A percentile compares a stretch with the other conserved stretches of the same genome.
Evolutionary conservation across 2,113 vertebrate genomes (phyloP).

Genomic region (Cyanoramphus novaezelandiae): DNA sequence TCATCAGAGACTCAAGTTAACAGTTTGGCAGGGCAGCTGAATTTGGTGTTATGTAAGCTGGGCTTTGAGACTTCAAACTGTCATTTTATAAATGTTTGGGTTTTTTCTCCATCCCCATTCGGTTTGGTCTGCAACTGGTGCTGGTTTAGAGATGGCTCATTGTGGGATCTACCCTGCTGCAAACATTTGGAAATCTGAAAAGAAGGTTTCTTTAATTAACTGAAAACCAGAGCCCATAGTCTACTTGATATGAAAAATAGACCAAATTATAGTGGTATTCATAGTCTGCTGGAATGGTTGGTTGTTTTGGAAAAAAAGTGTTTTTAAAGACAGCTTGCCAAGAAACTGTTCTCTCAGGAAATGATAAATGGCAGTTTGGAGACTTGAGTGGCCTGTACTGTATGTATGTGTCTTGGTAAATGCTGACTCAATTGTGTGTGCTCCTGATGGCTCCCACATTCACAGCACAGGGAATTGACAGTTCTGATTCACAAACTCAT

Average conservation of each 20-base stretch:
- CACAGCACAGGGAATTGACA: slow-evolving; percentile 21
- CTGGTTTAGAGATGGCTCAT: neutral
- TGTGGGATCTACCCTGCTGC: slow-evolving; percentile 21
- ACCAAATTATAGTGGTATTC: slow-evolving; percentile 66
- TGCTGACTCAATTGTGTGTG: slow-evolving; percentile 64
- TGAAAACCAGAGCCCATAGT: slow-evolving; percentile 37
- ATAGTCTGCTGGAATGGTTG: slow-evolving; percentile 66
- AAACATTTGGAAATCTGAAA: slow-evolving; percentile 23
- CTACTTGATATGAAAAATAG: slow-evolving; percentile 69
- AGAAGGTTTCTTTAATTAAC: slow-evolving; percentile 63
- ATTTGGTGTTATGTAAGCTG: neutral
- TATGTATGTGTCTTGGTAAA: slow-evolving; percentile 57
- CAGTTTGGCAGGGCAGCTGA: neutral
- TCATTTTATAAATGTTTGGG: neutral
- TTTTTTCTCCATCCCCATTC: neutral
- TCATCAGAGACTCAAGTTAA: neutral
- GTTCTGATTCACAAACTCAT: slow-evolving; percentile 48
- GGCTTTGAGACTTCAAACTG: neutral
- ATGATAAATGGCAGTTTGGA: slow-evolving; percentile 72
- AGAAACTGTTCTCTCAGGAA: slow-evolving; percentile 71
- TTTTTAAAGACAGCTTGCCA: slow-evolving; percentile 69
- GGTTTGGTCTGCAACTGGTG: neutral
- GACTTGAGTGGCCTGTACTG: slow-evolving; percentile 54
- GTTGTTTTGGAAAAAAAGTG: slow-evolving; percentile 63
- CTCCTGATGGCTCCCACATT: slow-evolving; percentile 63